Percentiles rank a stretch among this genome's conserved stretches.
These are phyloP conservation scores for Drosophila maculinotata DNA, from an alignment of 2,888 invertebrate species.

Conservation along the genomic window DNA sequence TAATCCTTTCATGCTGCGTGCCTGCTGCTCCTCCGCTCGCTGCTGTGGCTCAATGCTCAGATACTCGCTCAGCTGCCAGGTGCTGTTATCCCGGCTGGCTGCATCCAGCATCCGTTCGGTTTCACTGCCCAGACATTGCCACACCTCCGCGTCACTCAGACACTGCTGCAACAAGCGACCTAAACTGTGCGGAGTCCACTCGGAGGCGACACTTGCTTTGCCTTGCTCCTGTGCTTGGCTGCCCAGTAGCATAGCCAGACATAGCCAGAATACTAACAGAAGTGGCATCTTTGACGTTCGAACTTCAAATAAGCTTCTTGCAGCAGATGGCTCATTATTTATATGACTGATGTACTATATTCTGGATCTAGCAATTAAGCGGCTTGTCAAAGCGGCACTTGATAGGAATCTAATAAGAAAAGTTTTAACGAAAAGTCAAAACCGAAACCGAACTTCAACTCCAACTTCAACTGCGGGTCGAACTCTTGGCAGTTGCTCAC, in stretches of 20 bases:
- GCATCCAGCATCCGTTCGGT: conserved; percentile 84
- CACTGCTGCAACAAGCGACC: conserved; percentile 77
- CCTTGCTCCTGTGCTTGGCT: conserved; percentile 22
- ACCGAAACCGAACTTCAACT: conserved; percentile 16
- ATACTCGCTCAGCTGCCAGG: conserved; percentile 82
- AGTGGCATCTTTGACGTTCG: conserved; percentile 30
- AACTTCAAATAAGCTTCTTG: conserved; percentile 44
- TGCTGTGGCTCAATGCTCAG: conserved; percentile 67
- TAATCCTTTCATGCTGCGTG: conserved; percentile 44
- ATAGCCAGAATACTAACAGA: conserved; percentile 27
- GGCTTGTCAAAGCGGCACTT: conserved; percentile 75
- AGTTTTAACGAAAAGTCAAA: conserved; percentile 44
- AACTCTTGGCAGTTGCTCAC: conserved; percentile 53
- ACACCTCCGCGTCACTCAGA: conserved; percentile 56
- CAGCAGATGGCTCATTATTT: conserved; percentile 27
- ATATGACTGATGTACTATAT: conserved; percentile 15
- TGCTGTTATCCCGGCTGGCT: conserved; percentile 83
- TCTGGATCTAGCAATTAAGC: conserved; percentile 64
- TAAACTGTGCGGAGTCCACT: conserved; percentile 59
- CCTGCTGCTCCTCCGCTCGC: background rate
- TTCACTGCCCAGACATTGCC: conserved; percentile 85
- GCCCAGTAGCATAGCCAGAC: conserved; percentile 32
- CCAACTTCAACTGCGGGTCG: conserved; percentile 11
- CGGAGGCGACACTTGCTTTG: background rate
- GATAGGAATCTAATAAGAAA: conserved; percentile 76